phyloP scores from a whole-genome alignment of 2,113 vertebrate genomes.

The Haemorhous mexicanus region DNA sequence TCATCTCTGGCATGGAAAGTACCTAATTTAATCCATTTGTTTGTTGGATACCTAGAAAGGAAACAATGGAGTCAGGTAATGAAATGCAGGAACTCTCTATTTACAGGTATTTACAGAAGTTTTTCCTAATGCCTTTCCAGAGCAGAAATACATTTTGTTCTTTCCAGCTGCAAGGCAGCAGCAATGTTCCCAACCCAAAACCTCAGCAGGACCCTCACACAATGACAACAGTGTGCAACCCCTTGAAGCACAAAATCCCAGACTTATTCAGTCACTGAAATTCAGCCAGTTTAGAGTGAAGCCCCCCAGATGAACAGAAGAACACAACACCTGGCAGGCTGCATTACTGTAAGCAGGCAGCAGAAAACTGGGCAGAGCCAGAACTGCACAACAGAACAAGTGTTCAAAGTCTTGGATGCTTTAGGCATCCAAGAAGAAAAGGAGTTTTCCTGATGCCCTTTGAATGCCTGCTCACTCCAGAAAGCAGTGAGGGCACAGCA shows the following conservation, averaged over 20 bases:
- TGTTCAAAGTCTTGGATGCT: background rate
- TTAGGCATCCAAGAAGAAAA: background rate
- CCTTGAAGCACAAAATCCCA: background rate
- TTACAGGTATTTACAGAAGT: background rate
- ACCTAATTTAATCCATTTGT: constrained; percentile 97
- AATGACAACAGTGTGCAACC: background rate
- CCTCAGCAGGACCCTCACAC: background rate
- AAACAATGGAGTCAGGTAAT: background rate
- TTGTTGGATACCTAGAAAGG: constrained; percentile 92
- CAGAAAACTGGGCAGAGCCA: background rate
- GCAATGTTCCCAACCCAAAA: background rate
- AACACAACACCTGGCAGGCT: background rate
- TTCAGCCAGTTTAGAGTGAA: background rate
- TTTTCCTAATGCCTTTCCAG: background rate
- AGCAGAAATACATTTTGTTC: background rate
- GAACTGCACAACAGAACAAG: background rate
- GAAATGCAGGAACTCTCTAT: background rate
- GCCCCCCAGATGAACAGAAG: background rate
- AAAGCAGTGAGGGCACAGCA: background rate
- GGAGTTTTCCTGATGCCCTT: background rate
- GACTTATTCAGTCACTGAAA: background rate
- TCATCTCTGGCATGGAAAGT: constrained; percentile 97
- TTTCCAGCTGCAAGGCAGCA: background rate
- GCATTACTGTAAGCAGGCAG: background rate
- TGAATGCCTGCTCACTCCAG: background rate